Percentiles rank a stretch among this genome's conserved stretches.
Evolutionary conservation across 1,140 invertebrate genomes (phyloP).

Genomic region (Leptinotarsa undecemlineata): DNA sequence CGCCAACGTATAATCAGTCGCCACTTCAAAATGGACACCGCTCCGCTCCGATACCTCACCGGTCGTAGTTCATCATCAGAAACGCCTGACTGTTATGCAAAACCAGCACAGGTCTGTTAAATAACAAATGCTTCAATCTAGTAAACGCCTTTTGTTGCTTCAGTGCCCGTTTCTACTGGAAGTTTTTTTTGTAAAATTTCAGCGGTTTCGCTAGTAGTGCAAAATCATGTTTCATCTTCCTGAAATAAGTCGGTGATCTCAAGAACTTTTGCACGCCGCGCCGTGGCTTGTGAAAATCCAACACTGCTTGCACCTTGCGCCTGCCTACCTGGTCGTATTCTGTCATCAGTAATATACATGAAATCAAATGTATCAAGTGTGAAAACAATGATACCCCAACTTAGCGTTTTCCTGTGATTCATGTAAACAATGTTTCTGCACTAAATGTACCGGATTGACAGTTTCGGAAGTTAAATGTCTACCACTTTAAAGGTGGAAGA

Average conservation of each 20-base stretch:
- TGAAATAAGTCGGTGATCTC: background rate
- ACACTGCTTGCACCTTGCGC: background rate
- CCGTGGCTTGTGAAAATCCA: background rate
- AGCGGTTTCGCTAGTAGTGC: background rate
- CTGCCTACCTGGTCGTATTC: background rate
- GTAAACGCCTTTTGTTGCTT: too few species aligned
- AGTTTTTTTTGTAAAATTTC: background rate
- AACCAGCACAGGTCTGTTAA: too few species aligned
- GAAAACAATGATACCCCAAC: background rate
- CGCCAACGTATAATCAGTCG: slow-evolving; percentile 46
- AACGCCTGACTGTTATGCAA: too few species aligned
- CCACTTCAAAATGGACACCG: slow-evolving; percentile 35
- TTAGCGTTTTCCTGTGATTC: background rate
- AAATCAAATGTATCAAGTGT: background rate
- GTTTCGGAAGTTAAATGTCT: background rate
- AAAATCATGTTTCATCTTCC: background rate
- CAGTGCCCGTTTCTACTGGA: background rate
- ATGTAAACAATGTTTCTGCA: background rate
- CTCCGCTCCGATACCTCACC: too few species aligned
- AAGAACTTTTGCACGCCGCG: background rate
- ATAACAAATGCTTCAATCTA: too few species aligned
- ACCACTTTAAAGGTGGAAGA: too few species aligned
- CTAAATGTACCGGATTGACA: background rate
- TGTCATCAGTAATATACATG: background rate
- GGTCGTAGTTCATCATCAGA: too few species aligned